Percentiles rank a stretch among this genome's conserved stretches.
Conservation (phyloP, 2,113 vertebrate genomes). For the Corythornis cristatus region DNA sequence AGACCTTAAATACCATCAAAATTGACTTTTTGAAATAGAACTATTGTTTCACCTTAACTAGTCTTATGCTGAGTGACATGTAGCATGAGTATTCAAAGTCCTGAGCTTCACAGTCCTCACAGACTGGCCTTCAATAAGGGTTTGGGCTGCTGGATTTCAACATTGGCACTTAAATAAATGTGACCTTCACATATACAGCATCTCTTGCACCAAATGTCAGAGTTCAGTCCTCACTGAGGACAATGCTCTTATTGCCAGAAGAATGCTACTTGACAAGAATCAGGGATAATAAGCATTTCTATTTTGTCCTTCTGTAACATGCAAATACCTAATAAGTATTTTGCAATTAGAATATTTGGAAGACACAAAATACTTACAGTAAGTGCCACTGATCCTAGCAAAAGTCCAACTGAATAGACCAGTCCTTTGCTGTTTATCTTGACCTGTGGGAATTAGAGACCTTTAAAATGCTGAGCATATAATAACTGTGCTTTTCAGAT, state of each 20-base stretch:
- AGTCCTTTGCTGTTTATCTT: conserved; percentile 94
- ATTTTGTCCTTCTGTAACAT: background rate
- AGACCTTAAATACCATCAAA: conserved; percentile 43
- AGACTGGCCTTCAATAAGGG: background rate
- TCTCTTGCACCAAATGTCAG: background rate
- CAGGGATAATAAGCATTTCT: background rate
- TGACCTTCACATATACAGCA: background rate
- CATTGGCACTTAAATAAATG: background rate
- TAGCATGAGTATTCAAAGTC: background rate
- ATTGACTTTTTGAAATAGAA: conserved; percentile 31
- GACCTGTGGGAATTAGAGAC: conserved; percentile 78
- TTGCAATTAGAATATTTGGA: background rate
- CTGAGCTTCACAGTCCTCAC: background rate
- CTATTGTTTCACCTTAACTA: background rate
- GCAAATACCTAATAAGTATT: background rate
- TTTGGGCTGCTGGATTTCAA: background rate
- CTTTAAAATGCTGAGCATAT: background rate
- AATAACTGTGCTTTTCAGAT: background rate
- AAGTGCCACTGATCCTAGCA: conserved; percentile 93
- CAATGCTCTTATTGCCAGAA: background rate
- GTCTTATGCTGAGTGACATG: background rate
- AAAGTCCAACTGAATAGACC: conserved; percentile 91
- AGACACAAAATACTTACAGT: conserved; percentile 83
- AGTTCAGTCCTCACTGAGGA: background rate
- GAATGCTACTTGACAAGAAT: background rate